Evolutionary conservation across 1,140 invertebrate genomes (phyloP).

Genomic region (Ceratitis capitata): DNA sequence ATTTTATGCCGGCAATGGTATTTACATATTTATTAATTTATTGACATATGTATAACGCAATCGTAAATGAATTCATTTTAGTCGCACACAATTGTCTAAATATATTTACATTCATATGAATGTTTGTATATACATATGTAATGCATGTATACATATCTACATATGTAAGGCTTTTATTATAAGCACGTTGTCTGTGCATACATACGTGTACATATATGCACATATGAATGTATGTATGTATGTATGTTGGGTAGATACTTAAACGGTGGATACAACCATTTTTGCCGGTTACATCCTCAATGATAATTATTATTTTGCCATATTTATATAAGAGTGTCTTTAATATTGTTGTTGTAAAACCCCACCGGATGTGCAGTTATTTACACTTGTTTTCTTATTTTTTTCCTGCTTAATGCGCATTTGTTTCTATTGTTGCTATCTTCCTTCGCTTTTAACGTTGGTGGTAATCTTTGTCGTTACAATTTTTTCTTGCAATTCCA

Average conservation of each 20-base stretch:
- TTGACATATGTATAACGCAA: neutral
- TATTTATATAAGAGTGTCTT: neutral
- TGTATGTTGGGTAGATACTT: too few species aligned
- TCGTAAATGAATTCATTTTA: neutral
- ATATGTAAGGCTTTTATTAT: neutral
- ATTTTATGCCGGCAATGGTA: too few species aligned
- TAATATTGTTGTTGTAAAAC: neutral
- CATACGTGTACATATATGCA: neutral
- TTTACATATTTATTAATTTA: neutral
- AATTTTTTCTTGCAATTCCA: neutral
- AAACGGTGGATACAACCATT: too few species aligned
- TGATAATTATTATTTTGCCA: neutral
- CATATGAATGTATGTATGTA: neutral
- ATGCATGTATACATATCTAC: neutral
- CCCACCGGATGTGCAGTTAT: neutral
- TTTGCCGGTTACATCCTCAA: neutral
- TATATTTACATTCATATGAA: too few species aligned
- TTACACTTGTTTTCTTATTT: neutral
- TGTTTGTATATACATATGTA: neutral
- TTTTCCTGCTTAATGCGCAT: too few species aligned
- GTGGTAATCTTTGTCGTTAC: neutral
- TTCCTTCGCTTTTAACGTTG: neutral
- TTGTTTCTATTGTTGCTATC: neutral
- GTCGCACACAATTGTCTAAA: neutral
- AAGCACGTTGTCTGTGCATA: neutral